Conservation (phyloP, 1,140 invertebrate genomes). For the Pissodes strobi region DNA sequence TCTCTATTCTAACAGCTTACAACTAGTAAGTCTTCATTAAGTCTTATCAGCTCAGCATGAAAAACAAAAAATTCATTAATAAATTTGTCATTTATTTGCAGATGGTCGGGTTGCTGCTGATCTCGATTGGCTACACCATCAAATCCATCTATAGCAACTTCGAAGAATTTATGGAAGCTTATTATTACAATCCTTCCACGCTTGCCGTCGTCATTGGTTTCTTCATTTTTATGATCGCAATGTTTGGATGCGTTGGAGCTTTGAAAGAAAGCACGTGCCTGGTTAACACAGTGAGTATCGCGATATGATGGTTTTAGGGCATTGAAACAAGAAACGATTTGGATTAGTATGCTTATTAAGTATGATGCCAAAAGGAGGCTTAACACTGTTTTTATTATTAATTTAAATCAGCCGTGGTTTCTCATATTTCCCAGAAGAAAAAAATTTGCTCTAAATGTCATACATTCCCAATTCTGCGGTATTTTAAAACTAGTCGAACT, state of each 20-base stretch:
- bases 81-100: constrained; percentile 51
- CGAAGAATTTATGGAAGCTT: constrained; percentile 67
- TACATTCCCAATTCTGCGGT: no score
- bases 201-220: constrained; percentile 77
- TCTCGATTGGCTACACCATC: constrained; percentile 78
- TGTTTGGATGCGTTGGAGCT: constrained; percentile 82
- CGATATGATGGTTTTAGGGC: no score
- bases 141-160: constrained; percentile 75
- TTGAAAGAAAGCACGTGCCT: constrained; percentile 81
- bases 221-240: constrained; percentile 76
- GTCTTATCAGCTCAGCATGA: neutral
- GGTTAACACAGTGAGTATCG: constrained; percentile 72
- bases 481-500: no score
- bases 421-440: no score
- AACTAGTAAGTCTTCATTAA: no score
- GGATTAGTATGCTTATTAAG: no score
- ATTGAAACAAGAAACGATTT: no score
- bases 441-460: no score
- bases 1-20: no score
- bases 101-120: constrained; percentile 74
- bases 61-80: neutral
- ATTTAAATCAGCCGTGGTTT: no score
- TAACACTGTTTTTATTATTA: no score
- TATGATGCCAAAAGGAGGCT: no score
- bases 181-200: constrained; percentile 72